phyloP scores from a whole-genome alignment of 2,797 vertebrate genomes.

The Sarcoramphus papa region DNA sequence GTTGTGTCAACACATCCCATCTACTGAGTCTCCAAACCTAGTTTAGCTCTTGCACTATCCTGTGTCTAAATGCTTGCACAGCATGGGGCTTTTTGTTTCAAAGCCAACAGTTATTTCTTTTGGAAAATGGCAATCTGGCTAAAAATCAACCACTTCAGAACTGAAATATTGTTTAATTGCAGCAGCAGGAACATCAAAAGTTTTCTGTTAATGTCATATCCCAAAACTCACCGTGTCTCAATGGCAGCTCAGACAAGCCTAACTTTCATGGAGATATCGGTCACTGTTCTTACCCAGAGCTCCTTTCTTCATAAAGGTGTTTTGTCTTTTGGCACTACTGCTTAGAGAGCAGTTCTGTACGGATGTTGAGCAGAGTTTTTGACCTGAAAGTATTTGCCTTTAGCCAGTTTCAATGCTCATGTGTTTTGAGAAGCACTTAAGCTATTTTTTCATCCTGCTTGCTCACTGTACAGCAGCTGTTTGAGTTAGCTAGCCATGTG shows the following conservation, averaged over 20 bases:
- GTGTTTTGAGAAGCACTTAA: background rate
- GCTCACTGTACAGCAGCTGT: background rate
- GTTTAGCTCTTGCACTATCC: background rate
- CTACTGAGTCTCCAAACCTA: background rate
- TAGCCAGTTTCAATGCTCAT: background rate
- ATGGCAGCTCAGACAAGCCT: background rate
- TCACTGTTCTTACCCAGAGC: background rate
- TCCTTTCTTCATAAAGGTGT: background rate
- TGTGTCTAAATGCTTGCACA: background rate
- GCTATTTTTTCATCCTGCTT: background rate
- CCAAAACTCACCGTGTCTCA: background rate
- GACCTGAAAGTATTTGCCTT: background rate
- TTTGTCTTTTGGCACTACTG: background rate
- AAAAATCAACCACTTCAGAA: background rate
- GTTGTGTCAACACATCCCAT: fast-evolving
- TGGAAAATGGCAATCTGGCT: background rate
- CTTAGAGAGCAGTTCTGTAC: background rate
- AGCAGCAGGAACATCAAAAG: background rate
- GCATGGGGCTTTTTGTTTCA: background rate
- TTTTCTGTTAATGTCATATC: background rate
- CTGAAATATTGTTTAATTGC: background rate
- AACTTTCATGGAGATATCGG: background rate
- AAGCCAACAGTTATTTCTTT: background rate
- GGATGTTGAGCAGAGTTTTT: background rate
- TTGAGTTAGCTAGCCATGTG: background rate